Evolutionary conservation across 2,113 vertebrate species (phyloP), one percentile per base, ranked within the genome.

Genomic region (Hyla sarda): DNA sequence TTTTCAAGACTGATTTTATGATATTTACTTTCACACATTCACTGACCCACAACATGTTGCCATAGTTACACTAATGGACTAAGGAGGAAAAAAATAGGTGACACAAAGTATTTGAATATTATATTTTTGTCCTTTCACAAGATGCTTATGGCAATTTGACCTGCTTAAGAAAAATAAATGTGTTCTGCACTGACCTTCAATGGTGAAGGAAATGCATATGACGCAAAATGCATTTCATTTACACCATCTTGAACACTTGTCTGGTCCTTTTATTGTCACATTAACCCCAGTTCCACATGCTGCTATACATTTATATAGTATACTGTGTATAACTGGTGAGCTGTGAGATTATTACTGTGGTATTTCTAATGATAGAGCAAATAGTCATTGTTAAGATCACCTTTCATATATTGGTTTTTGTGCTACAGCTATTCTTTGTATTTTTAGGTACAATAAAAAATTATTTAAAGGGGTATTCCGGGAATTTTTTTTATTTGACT

Each of bases 21-120:
- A 62, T 62, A 65, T 77, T 75, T 52, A 77, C 56, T 62, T 67
- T 85, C 28, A 12, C 62, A 41, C 37, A 67, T 76, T 67, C 58
- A 50, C 28, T 52, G 74, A 69, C 56, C 58, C 54, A 48, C 23
- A 84, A 67, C 67, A 5, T 25, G 74, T 69, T 85, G 21, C 58
- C 45, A 85, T 69, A 65, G 74, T 41, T 85, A 60, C 74, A 32
- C 71, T 76, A 84, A 84, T 76, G 72, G 37, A 62, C 56, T 76
- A 84, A 84, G 50, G 25, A 69, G 65, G 9, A 56, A 56, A 54
- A 56, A 21, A 82, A 83, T 47, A 74, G 32, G 16, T 41, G 69
- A 19, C 82, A 83, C 58, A 5, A 67, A 67, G 21, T 45, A 74
- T 58, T 73, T 56, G 67, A 62, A 80, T 83, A 74, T 45, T 17